These are phyloP conservation scores for Borostomias antarcticus DNA, from an alignment of 2,797 vertebrate species.

Conservation along the genomic window DNA sequence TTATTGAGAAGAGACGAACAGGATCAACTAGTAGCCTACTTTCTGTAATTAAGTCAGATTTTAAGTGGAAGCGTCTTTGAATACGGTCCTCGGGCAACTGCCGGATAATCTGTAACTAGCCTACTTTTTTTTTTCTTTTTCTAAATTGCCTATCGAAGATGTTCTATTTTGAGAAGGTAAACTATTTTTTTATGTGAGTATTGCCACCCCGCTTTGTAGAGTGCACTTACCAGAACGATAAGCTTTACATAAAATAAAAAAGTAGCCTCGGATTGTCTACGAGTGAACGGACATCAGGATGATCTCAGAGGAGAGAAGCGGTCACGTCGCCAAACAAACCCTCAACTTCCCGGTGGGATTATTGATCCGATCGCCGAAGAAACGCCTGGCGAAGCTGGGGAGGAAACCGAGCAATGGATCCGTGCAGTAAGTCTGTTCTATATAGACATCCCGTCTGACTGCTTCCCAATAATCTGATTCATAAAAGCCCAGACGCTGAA, in stretches of 20 bases:
- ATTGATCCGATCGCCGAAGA: conserved; percentile 79
- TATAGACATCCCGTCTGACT: neutral
- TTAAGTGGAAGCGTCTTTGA: neutral
- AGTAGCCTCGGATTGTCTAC: neutral
- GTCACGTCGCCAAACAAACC: conserved; percentile 66
- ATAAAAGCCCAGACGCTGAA: no score
- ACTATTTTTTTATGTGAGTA: no score
- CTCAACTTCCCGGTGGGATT: conserved; percentile 76
- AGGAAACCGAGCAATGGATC: conserved; percentile 82
- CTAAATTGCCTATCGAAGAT: no score
- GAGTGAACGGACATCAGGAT: conserved; percentile 56
- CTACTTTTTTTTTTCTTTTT: no score
- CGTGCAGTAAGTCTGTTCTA: conserved; percentile 72
- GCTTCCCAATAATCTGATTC: neutral
- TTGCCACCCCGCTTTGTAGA: no score
- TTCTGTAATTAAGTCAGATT: neutral
- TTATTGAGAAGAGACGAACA: neutral
- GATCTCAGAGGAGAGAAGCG: conserved; percentile 78
- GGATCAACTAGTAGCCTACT: neutral
- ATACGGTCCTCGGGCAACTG: neutral
- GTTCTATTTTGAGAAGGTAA: no score
- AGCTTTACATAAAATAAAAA: neutral
- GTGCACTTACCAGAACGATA: neutral
- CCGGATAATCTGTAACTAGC: neutral
- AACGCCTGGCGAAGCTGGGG: conserved; percentile 72